Conservation (phyloP, 2,888 invertebrate species). For the Euspilapteryx auroguttella region DNA sequence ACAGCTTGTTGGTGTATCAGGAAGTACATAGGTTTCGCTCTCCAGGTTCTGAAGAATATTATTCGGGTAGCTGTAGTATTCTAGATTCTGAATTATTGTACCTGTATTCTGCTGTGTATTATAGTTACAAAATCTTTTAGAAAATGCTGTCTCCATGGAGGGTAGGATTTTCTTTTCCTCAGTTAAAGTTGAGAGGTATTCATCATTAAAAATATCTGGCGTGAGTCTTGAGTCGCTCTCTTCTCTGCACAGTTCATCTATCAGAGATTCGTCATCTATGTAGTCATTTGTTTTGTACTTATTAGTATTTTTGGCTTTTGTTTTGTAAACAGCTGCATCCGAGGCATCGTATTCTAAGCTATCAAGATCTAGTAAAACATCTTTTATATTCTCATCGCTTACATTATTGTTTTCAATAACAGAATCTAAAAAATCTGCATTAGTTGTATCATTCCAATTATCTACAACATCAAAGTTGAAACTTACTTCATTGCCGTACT, state of each 20-base stretch:
- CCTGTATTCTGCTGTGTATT: slow-evolving; percentile 15
- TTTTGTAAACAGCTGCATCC: slow-evolving; percentile 21
- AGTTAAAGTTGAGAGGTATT: slow-evolving; percentile 22
- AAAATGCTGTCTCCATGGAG: slow-evolving; percentile 46
- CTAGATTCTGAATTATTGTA: slow-evolving; percentile 29
- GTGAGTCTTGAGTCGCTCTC: slow-evolving; percentile 34
- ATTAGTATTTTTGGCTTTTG: slow-evolving; percentile 13
- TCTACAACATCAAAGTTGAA: slow-evolving; percentile 46
- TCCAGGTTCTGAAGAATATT: slow-evolving; percentile 43
- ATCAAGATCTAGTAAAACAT: slow-evolving; percentile 43
- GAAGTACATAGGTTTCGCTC: slow-evolving; percentile 30
- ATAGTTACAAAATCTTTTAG: slow-evolving; percentile 35
- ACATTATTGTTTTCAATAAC: slow-evolving; percentile 33
- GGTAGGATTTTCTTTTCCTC: slow-evolving; percentile 35
- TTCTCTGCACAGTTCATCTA: slow-evolving; percentile 49
- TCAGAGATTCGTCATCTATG: slow-evolving; percentile 47
- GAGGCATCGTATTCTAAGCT: slow-evolving; percentile 41
- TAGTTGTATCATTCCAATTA: slow-evolving; percentile 21
- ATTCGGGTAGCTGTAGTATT: slow-evolving; percentile 49
- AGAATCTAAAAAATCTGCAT: slow-evolving; percentile 39
- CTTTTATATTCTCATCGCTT: slow-evolving; percentile 45
- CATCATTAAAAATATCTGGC: slow-evolving; percentile 36
- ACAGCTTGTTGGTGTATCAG: slow-evolving; percentile 47
- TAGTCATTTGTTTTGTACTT: slow-evolving; percentile 35
- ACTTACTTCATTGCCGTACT: slow-evolving; percentile 40